Evolutionary conservation across 2,113 vertebrate species (phyloP), one percentile per base, ranked within the genome.

Genomic region (Alosa alosa): DNA sequence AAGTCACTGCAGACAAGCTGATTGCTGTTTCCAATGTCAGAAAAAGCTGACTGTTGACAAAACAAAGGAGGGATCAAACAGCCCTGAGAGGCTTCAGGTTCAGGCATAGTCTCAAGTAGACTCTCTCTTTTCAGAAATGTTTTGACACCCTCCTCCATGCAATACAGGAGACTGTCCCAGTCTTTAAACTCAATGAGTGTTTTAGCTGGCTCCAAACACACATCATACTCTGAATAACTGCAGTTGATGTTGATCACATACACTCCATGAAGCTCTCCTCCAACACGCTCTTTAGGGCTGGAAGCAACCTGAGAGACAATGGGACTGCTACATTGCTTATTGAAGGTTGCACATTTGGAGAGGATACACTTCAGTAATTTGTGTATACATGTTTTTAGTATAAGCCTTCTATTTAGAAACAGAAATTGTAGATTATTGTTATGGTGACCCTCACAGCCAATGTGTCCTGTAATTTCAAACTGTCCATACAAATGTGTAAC

Each of bases 141-240:
- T 92, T 96, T 97, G 3, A 99, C 91, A 82, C 96, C 96, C 91
- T 97, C 96, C 82, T 99, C 97, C 81, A 99, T 0, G 55, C 97
- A 97, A 82, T 91, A 82, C 85, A 98, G 88, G 88, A 97, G 86
- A 81, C 91, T 90, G 87, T 97, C 96, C 98, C 98, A 99, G 87
- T 97, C 96, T 90, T 95, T 97, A 91, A 99, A 99, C 90, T 99
- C 98, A 55, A 99, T 96, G 10, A 99, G 91, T 64, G 97, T 98
- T 94, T 99, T 99, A 83, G 96, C 94, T 85, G 98, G 97, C 87
- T 99, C 98, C 55, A 99, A 91, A 90, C 96, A 97, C 50, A 99
- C 93, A 85, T 99, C 98, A 86, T 99, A 99, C 50, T 98, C 97
- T 3, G 94, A 95, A 89, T 94, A 95, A 0, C 90, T 91, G 88